phyloP scores from a whole-genome alignment of 2,113 vertebrate genomes.

The Lethenteron camtschaticum region DNA sequence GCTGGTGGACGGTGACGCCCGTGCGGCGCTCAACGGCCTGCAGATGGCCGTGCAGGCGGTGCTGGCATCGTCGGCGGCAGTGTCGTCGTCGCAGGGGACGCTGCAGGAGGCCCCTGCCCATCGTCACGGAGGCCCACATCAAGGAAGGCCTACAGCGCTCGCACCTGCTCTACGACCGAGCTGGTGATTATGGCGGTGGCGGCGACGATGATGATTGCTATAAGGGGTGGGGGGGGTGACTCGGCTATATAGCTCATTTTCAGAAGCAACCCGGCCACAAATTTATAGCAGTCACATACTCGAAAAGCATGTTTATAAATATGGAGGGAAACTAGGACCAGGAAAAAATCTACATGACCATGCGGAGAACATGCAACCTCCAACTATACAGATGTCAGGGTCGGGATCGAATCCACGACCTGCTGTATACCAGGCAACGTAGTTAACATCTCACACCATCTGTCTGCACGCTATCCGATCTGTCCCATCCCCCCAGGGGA shows the following conservation, averaged over 20 bases:
- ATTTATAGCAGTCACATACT: too few species aligned
- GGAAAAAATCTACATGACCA: too few species aligned
- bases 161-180: constrained; percentile 82
- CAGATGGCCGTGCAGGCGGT: constrained; percentile 70
- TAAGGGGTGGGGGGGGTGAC: not conserved
- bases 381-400: too few species aligned
- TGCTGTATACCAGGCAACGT: too few species aligned
- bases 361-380: too few species aligned
- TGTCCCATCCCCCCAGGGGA: constrained; percentile 32
- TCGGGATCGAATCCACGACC: too few species aligned
- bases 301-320: too few species aligned
- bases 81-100: constrained; percentile 13
- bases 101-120: constrained; percentile 8
- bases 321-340: too few species aligned
- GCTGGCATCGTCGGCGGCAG: constrained; percentile 18
- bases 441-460: too few species aligned
- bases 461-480: too few species aligned
- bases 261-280: too few species aligned
- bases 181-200: constrained; percentile 25
- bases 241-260: too few species aligned
- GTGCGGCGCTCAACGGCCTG: constrained; percentile 55
- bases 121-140: constrained; percentile 41
- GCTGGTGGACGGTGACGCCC: constrained; percentile 75
- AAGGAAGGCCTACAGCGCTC: constrained; percentile 84
- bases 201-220: not conserved